Conservation (phyloP, 2,113 vertebrate species). For the Rhizomys pruinosus region DNA sequence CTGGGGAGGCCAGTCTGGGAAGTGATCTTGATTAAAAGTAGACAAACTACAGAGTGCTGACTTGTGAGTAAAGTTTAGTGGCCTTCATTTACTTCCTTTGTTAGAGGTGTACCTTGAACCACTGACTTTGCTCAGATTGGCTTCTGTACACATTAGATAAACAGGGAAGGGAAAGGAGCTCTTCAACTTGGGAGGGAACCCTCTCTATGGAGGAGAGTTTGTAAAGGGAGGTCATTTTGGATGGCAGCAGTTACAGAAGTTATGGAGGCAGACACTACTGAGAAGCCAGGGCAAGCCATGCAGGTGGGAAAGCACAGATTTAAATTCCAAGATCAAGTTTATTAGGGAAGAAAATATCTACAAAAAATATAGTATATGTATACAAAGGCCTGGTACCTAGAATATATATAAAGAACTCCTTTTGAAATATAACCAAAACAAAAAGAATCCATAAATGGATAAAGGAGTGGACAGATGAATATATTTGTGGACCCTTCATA, state of each 20-base stretch:
- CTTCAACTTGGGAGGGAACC: too few species aligned
- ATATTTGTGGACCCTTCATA: background rate
- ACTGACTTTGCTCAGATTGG: background rate
- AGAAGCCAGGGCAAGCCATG: too few species aligned
- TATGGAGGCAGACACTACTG: too few species aligned
- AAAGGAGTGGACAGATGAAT: background rate
- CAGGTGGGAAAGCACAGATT: too few species aligned
- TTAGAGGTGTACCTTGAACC: background rate
- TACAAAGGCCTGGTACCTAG: background rate
- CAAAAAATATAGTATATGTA: constrained; percentile 9
- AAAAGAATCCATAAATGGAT: background rate
- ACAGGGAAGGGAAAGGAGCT: background rate
- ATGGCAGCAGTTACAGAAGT: too few species aligned
- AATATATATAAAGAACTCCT: background rate
- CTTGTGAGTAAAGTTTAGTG: background rate
- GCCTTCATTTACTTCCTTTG: background rate
- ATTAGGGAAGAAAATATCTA: background rate
- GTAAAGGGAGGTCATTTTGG: too few species aligned
- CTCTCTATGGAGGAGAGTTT: too few species aligned
- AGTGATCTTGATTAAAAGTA: constrained; percentile 37
- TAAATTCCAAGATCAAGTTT: too few species aligned
- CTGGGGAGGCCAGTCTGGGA: background rate
- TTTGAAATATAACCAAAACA: background rate
- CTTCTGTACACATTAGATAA: background rate
- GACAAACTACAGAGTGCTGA: background rate